Percentiles rank a stretch among this genome's conserved stretches.
Conservation (phyloP, 1,140 invertebrate species). For the Phocides pigmalion region DNA sequence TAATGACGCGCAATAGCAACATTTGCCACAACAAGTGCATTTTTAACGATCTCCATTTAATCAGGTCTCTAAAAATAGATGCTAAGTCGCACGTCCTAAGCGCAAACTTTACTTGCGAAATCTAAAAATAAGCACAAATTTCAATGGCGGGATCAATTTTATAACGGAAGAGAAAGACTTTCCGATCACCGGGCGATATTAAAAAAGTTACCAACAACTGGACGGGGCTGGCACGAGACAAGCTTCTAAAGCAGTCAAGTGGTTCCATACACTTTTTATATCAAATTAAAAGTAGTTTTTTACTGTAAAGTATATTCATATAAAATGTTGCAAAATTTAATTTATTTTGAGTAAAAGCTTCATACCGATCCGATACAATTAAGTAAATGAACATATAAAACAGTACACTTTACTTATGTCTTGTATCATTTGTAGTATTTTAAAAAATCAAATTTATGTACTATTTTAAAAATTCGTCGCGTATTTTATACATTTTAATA, state of each 20-base stretch:
- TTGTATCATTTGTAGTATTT: no score
- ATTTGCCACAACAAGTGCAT: no score
- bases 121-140: constrained; percentile 15
- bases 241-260: constrained; percentile 6
- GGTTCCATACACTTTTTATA: not conserved
- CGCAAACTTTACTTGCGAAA: not conserved
- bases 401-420: no score
- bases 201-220: constrained; percentile 30
- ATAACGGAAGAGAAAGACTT: constrained; percentile 10
- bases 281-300: not conserved
- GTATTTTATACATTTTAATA: no score
- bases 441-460: no score
- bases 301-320: not conserved
- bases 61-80: not conserved
- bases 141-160: constrained; percentile 11
- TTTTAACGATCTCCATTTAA: no score
- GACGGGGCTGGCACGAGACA: constrained; percentile 10
- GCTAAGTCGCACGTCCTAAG: not conserved
- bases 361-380: no score
- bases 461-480: no score
- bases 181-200: constrained; percentile 25
- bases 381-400: no score
- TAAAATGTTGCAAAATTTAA: no score
- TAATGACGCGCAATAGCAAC: no score
- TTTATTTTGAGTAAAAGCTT: no score